Base-by-base conservation (phyloP, 2,113 vertebrate species). In the Ramphastos sulfuratus region DNA sequence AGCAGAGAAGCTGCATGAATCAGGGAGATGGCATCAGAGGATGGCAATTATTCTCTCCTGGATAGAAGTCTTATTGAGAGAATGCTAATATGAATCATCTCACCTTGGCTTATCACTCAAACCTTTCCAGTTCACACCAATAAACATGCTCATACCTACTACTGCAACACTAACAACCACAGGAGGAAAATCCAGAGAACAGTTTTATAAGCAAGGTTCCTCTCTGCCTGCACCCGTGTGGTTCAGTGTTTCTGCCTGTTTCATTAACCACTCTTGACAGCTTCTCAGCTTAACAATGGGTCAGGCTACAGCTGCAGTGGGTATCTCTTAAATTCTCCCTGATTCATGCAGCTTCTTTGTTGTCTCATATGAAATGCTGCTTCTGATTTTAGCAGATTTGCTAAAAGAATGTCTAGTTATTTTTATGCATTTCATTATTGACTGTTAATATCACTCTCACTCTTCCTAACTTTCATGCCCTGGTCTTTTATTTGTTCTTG, bases 391-490 rank as follows among this genome's bases (percentile, higher is more conserved):
- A 65, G 37, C 20, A 56, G 87, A 95, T 80, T 87, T 92, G 61
- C 69, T 88, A 16, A 39, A 96, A 85, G 82, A 90, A 88, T 91
- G 87, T 81, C 65, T 84, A 50, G 42, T 77, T 75, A 81, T 82
- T 89, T 93, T 94, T 87, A 87, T 54, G 35, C 81, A 39, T 94
- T 92, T 89, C 56, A 28, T 91, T 89, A 85, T 59, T 89, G 55
- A 64, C 69, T 92, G 64, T 84, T 79, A 89, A 85, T 88, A 96
- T 87, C 59, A 30, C 55, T 70, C 46, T 90, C 81, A 92, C 81
- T 48, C 73, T 69, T 92, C 83, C 35, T 72, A 72, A 82, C 21
- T 80, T 89, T 79, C 60, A 64, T 66, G 52, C 42, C 17, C 37
- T 84, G 64, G 52, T 7, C 10, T 92, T 93, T 94, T 85, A 82